Evolutionary conservation across 2,797 vertebrate species (phyloP), one percentile per base, ranked within the genome.

Genomic region (Crypturellus tataupa): DNA sequence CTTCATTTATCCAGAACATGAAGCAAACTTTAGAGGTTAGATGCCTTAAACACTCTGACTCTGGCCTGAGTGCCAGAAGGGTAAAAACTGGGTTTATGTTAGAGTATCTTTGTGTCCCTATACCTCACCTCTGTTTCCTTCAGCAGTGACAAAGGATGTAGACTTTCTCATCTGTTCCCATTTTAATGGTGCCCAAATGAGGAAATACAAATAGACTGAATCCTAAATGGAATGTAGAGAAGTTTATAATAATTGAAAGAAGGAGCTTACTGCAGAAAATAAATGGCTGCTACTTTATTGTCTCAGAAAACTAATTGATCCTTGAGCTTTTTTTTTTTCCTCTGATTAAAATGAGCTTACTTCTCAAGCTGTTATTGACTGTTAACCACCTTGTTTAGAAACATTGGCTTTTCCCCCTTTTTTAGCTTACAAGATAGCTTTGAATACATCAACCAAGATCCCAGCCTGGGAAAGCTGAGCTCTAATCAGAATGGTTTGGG

Each of bases 381-480:
- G 0, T 29, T 87, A 35, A 67, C 78, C 10, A 33, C 3, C 17
- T 76, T 76, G 62, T 88, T 49, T 78, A 82, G 39, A 27, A 92
- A 49, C 9, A 20, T 59, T 85, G 63, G 15, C 42, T 90, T 59
- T 86, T 70, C 10, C 11, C 29, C 19, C 24, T 10, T 90, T 85
- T 92, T 72, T 88, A 99, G 98, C 89, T 97, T 99, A 80, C 98
- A 99, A 94, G 98, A 98, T 96, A 99, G 98, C 95, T 98, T 98
- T 86, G 98, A 99, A 80, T 99, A 96, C 65, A 98, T 99, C 92
- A 98, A 97, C 92, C 98, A 98, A 89, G 98, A 98, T 84, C 89
- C 97, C 39, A 92, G 87, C 56, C 70, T 96, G 69, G 97, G 96
- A 90, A 98, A 97, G 73, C 87, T 97, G 91, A 98, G 87, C 92